Conservation (phyloP, 2,113 vertebrate species). For the Indicator indicator region DNA sequence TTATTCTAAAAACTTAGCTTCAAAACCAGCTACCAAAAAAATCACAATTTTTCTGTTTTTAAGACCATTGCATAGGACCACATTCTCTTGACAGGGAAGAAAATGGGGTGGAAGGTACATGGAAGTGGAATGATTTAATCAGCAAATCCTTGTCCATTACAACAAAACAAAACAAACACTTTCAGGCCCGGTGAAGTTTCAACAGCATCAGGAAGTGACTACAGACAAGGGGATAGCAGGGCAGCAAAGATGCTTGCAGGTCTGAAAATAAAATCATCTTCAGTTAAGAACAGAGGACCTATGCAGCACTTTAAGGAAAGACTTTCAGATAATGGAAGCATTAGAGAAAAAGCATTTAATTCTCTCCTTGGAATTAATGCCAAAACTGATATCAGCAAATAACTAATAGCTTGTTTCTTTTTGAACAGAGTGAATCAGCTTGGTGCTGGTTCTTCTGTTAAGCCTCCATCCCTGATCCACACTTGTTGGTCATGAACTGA, state of each 20-base stretch:
- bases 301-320: not conserved
- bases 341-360: not conserved
- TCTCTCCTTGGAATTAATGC: not conserved
- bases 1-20: not conserved
- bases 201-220: not conserved
- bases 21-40: not conserved
- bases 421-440: slow-evolving; percentile 5
- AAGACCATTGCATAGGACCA: not conserved
- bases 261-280: not conserved
- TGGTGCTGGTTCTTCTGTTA: not conserved
- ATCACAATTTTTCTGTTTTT: not conserved
- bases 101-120: not conserved
- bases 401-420: not conserved
- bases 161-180: not conserved
- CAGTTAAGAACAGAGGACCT: not conserved
- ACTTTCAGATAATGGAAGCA: not conserved
- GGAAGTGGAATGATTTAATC: not conserved
- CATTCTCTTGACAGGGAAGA: not conserved
- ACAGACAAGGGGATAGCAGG: not conserved
- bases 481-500: not conserved
- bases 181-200: not conserved
- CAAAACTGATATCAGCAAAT: not conserved
- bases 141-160: not conserved
- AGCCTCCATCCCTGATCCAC: not conserved
- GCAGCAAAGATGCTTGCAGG: not conserved